Evolutionary conservation across 2,113 vertebrate genomes (phyloP).

Genomic region (Oceanodroma tethys): DNA sequence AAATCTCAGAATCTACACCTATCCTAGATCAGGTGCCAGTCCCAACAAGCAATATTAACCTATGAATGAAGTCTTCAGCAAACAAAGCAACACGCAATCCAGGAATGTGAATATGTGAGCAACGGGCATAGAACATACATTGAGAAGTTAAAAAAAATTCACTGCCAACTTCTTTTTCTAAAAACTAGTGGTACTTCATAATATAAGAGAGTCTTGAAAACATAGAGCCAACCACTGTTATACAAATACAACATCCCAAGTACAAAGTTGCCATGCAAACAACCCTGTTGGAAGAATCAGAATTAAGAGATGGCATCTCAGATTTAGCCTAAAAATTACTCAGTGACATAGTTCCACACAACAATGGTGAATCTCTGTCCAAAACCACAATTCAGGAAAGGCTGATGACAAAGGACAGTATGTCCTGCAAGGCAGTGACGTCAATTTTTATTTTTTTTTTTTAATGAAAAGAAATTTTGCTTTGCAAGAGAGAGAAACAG

Average conservation of each 20-base stretch:
- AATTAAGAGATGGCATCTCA: not conserved
- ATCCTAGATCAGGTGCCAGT: not conserved
- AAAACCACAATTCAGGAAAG: not conserved
- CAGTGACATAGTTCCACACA: not conserved
- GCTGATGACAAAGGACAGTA: not conserved
- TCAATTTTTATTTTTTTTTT: not conserved
- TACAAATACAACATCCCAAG: not conserved
- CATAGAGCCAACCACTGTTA: not conserved
- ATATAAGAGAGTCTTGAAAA: not conserved
- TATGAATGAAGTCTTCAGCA: not conserved
- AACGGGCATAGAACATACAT: accelerated
- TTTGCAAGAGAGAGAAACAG: not conserved
- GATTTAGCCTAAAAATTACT: not conserved
- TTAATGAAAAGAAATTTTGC: not conserved
- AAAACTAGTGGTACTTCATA: not conserved
- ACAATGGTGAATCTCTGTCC: not conserved
- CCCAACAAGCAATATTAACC: not conserved
- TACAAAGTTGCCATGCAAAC: not conserved
- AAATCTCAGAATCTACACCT: not conserved
- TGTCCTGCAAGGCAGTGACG: not conserved
- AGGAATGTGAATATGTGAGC: not conserved
- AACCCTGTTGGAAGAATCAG: not conserved
- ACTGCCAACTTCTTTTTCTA: not conserved
- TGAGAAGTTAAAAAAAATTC: not conserved
- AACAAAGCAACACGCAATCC: not conserved